phyloP scores from a whole-genome alignment of 2,888 invertebrate species.

The Trichopoda pennipes region DNA sequence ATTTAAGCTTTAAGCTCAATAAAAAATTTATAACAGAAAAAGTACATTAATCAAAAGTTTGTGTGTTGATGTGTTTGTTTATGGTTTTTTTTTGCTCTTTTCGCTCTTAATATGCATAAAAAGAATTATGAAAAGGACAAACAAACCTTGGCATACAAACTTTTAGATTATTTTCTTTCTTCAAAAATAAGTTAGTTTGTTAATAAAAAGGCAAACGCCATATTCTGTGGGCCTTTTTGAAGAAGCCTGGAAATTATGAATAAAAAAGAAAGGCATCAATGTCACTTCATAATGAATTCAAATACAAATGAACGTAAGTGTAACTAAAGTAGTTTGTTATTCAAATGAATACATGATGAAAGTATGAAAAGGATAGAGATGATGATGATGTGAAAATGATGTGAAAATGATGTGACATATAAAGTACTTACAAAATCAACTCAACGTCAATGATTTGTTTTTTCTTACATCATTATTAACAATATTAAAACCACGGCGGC shows the following conservation, averaged over 20 bases:
- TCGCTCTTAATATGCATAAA: conserved; percentile 10
- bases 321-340: conserved; percentile 45
- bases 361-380: conserved; percentile 1
- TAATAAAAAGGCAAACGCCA: conserved; percentile 9
- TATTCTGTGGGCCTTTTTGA: conserved; percentile 34
- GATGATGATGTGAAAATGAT: conserved; percentile 29
- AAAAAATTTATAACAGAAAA: background rate
- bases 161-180: conserved; percentile 4
- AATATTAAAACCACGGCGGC: conserved; percentile 8
- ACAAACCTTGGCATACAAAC: conserved; percentile 57
- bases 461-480: conserved; percentile 2
- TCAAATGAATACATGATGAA: conserved; percentile 25
- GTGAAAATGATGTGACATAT: conserved; percentile 27
- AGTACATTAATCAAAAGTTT: conserved; percentile 37
- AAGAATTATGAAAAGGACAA: conserved; percentile 12
- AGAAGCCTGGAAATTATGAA: conserved; percentile 22
- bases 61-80: background rate
- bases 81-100: background rate
- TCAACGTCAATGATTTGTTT: conserved; percentile 42
- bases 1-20: conserved; percentile 20
- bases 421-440: conserved; percentile 28
- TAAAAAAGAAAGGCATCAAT: conserved; percentile 38
- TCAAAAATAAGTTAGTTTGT: conserved; percentile 2
- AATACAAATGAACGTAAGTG: conserved; percentile 24
- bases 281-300: conserved; percentile 35